Evolutionary conservation across 1,140 invertebrate genomes (phyloP).

Genomic region (Lepidotrigona ventralis): DNA sequence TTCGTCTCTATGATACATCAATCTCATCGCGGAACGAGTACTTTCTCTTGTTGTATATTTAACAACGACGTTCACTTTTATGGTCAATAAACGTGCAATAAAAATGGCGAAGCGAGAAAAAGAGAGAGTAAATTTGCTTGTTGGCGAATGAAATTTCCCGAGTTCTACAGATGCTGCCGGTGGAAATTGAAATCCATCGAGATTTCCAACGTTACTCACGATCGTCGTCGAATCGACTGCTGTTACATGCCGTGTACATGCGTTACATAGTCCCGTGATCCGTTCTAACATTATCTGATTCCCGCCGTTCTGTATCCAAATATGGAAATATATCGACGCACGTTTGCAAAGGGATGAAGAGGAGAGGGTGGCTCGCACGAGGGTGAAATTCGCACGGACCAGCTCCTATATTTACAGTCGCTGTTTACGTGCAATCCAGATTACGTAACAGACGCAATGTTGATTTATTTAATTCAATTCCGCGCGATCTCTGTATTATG

Average conservation of each 20-base stretch:
- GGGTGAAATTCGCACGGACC: neutral
- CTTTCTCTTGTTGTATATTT: no score
- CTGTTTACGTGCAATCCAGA: constrained; percentile 23
- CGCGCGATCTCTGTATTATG: neutral
- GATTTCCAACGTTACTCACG: neutral
- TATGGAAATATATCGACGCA: constrained; percentile 32
- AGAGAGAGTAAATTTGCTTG: no score
- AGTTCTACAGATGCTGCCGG: neutral
- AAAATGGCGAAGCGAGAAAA: no score
- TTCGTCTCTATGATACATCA: no score
- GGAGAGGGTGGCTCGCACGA: no score
- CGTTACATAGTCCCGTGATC: neutral
- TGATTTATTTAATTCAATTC: constrained; percentile 48
- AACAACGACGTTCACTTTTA: no score
- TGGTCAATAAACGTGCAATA: no score
- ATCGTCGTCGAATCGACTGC: no score
- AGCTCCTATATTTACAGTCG: constrained; percentile 26
- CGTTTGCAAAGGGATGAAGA: neutral
- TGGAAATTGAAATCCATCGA: constrained; percentile 24
- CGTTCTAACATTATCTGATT: constrained; percentile 1
- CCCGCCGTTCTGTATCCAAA: neutral
- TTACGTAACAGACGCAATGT: constrained; percentile 24
- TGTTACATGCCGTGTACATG: no score
- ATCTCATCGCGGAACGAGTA: no score
- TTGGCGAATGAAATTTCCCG: no score